Conservation (phyloP, 2,797 vertebrate genomes). For the Sitta carolinensis region DNA sequence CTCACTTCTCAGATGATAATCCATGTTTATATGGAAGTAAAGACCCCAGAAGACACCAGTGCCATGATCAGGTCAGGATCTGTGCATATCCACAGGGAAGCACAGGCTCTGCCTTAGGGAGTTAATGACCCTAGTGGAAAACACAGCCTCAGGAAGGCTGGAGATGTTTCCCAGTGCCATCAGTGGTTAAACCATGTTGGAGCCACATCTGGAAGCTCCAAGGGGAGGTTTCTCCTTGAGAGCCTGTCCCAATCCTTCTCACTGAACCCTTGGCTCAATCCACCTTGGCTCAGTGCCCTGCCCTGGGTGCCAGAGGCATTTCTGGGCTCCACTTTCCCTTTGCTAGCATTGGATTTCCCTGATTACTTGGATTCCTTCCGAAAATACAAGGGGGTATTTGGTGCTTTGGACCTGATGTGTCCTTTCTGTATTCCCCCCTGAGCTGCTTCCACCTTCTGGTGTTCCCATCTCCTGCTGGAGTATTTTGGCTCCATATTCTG, state of each 20-base stretch:
- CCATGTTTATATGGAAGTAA: not conserved
- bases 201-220: not conserved
- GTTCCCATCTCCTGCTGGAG: accelerated
- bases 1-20: not conserved
- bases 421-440: not conserved
- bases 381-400: not conserved
- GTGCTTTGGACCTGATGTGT: not conserved
- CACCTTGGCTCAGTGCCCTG: accelerated
- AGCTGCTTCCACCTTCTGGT: not conserved
- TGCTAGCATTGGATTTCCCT: not conserved
- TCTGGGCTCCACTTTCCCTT: not conserved
- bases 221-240: not conserved
- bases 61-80: not conserved
- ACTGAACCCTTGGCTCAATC: not conserved
- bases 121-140: not conserved
- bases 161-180: not conserved
- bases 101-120: not conserved
- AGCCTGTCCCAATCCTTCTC: not conserved
- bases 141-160: not conserved
- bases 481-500: not conserved
- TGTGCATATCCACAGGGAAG: accelerated
- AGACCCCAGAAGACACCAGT: not conserved
- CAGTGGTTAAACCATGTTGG: accelerated
- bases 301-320: not conserved
- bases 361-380: not conserved